Evolutionary conservation across 2,797 vertebrate species (phyloP).

Genomic region (Ataeniobius toweri): DNA sequence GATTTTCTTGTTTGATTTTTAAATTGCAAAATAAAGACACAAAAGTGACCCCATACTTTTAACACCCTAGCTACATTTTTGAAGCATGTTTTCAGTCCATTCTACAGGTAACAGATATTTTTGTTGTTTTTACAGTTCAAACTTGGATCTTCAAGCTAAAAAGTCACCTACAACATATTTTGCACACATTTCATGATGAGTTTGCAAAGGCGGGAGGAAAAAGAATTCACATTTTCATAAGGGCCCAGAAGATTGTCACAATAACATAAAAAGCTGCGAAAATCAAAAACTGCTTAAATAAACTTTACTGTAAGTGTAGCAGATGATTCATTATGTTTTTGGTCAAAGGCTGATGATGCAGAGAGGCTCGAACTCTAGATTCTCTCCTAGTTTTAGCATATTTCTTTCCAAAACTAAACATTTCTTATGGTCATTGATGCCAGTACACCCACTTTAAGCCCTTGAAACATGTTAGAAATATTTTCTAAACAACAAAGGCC

Average conservation of each 20-base stretch:
- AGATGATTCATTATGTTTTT: conserved; percentile 68
- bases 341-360: conserved; percentile 78
- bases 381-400: conserved; percentile 30
- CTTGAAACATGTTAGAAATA: conserved; percentile 36
- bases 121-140: conserved; percentile 36
- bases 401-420: conserved; percentile 19
- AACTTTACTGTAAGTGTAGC: conserved; percentile 29
- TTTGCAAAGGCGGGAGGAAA: conserved; percentile 5
- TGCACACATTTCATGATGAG: conserved; percentile 29
- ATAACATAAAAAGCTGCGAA: conserved; percentile 54
- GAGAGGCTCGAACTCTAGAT: conserved; percentile 48
- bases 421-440: conserved; percentile 21
- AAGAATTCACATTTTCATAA: conserved; percentile 43
- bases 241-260: conserved; percentile 74
- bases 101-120: conserved; percentile 25
- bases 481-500: conserved; percentile 32
- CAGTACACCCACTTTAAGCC: conserved; percentile 32
- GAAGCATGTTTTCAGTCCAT: conserved; percentile 39
- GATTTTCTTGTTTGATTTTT: not conserved
- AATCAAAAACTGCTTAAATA: conserved; percentile 39
- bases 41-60: conserved; percentile 4
- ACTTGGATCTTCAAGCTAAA: conserved; percentile 37
- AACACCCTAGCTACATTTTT: conserved; percentile 18
- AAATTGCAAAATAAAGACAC: conserved; percentile 2
- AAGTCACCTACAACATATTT: conserved; percentile 28